Evolutionary conservation across 1,140 invertebrate genomes (phyloP).

Genomic region (Drosophila funebris): DNA sequence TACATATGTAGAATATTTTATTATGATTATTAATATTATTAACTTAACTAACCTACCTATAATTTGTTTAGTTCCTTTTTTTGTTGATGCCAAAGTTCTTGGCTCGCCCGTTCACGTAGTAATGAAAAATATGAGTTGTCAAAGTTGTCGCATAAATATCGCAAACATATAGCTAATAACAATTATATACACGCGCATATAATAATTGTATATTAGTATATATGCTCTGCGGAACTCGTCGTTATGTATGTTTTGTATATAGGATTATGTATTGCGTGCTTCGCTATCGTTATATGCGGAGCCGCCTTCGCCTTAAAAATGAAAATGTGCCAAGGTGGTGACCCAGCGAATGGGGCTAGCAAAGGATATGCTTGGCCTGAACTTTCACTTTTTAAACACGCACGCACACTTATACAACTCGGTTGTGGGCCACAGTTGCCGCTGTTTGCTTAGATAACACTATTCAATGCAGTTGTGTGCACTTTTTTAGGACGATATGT

Average conservation of each 20-base stretch:
- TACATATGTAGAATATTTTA: not conserved
- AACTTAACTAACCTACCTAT: slow-evolving; percentile 50
- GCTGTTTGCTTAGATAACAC: slow-evolving; percentile 65
- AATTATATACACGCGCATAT: slow-evolving; percentile 30
- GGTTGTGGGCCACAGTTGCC: slow-evolving; percentile 41
- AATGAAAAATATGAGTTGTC: slow-evolving; percentile 61
- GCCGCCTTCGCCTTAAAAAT: slow-evolving; percentile 15
- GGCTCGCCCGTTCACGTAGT: slow-evolving; percentile 26
- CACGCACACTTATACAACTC: slow-evolving; percentile 12
- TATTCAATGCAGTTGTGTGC: slow-evolving; percentile 18
- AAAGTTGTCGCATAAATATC: slow-evolving; percentile 68
- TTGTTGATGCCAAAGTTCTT: slow-evolving; percentile 35
- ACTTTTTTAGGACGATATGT: slow-evolving; percentile 30
- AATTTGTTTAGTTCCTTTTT: slow-evolving; percentile 44
- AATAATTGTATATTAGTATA: not conserved
- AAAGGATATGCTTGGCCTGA: slow-evolving; percentile 46
- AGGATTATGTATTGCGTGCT: slow-evolving; percentile 53
- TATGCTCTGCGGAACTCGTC: slow-evolving; percentile 26
- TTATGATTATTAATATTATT: slow-evolving; percentile 14
- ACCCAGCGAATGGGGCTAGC: slow-evolving; percentile 42
- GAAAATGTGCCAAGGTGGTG: slow-evolving; percentile 43
- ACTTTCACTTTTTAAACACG: slow-evolving; percentile 61
- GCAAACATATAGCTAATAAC: slow-evolving; percentile 44
- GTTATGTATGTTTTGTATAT: slow-evolving; percentile 15
- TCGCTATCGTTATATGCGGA: slow-evolving; percentile 40